Percentiles rank a stretch among this genome's conserved stretches.
Conservation (phyloP, 2,888 invertebrate species). For the Tenthredo amoena region DNA sequence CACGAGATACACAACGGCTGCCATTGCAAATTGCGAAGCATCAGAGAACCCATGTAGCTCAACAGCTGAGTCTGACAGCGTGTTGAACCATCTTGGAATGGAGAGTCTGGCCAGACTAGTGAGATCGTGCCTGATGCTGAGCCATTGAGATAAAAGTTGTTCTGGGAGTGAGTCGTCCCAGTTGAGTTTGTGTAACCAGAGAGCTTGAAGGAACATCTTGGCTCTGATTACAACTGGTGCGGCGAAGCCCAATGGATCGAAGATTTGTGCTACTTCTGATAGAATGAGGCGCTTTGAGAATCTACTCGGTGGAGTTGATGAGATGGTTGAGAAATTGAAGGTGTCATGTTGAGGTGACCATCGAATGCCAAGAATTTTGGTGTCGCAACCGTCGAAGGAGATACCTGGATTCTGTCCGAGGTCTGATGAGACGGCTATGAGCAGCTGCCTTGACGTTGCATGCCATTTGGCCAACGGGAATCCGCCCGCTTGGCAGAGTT, state of each 20-base stretch:
- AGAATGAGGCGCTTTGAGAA: slow-evolving; percentile 26
- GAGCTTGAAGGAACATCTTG: slow-evolving; percentile 54
- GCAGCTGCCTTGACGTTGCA: slow-evolving; percentile 23
- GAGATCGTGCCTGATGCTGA: slow-evolving; percentile 54
- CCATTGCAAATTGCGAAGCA: slow-evolving; percentile 58
- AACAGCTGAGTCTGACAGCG: slow-evolving; percentile 41
- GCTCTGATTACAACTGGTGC: slow-evolving; percentile 51
- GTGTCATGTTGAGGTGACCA: slow-evolving; percentile 54
- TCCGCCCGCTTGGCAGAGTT: slow-evolving; percentile 51
- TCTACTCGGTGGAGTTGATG: background rate
- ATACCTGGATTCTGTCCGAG: background rate
- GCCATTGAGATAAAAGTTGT: slow-evolving; percentile 46
- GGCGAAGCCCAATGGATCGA: slow-evolving; percentile 57
- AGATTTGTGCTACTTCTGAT: slow-evolving; percentile 54
- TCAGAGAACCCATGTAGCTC: slow-evolving; percentile 60
- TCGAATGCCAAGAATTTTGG: slow-evolving; percentile 54
- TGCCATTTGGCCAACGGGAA: slow-evolving; percentile 56
- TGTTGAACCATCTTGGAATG: slow-evolving; percentile 56
- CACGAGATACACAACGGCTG: slow-evolving; percentile 52
- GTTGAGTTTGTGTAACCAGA: slow-evolving; percentile 55
- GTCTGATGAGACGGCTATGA: slow-evolving; percentile 45
- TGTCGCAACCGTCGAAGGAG: slow-evolving; percentile 49
- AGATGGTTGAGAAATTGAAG: slow-evolving; percentile 50
- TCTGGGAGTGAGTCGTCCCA: slow-evolving; percentile 57
- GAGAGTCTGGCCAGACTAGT: slow-evolving; percentile 51